phyloP scores from a whole-genome alignment of 2,797 vertebrate genomes.

The Sardinella longiceps region DNA sequence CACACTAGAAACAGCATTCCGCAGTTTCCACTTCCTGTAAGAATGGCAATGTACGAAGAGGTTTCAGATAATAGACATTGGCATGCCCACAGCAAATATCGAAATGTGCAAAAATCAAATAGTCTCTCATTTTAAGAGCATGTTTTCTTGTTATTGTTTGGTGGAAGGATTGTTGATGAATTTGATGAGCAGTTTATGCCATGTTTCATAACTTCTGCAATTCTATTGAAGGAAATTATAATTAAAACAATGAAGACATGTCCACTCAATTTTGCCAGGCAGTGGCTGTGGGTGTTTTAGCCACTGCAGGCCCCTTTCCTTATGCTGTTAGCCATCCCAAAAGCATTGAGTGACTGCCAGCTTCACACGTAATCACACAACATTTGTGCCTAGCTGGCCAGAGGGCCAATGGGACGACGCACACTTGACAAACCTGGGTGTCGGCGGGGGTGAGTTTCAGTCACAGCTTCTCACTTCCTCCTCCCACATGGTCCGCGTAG shows the following conservation, averaged over 20 bases:
- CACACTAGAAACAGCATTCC: background rate
- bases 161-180: background rate
- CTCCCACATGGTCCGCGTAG: background rate
- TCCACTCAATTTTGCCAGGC: no score
- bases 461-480: slow-evolving; percentile 5
- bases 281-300: background rate
- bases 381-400: background rate
- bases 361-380: background rate
- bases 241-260: background rate
- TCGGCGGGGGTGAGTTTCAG: no score
- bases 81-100: background rate
- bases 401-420: background rate
- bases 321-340: background rate
- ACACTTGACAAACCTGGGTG: background rate
- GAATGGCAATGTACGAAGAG: background rate
- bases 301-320: background rate
- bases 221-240: background rate
- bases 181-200: background rate
- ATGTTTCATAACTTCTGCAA: background rate
- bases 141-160: no score
- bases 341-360: background rate
- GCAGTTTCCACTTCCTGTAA: background rate
- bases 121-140: no score
- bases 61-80: background rate
- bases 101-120: background rate